These are phyloP conservation scores for Petaurus breviceps DNA, from an alignment of 2,113 vertebrate species.

Conservation along the genomic window DNA sequence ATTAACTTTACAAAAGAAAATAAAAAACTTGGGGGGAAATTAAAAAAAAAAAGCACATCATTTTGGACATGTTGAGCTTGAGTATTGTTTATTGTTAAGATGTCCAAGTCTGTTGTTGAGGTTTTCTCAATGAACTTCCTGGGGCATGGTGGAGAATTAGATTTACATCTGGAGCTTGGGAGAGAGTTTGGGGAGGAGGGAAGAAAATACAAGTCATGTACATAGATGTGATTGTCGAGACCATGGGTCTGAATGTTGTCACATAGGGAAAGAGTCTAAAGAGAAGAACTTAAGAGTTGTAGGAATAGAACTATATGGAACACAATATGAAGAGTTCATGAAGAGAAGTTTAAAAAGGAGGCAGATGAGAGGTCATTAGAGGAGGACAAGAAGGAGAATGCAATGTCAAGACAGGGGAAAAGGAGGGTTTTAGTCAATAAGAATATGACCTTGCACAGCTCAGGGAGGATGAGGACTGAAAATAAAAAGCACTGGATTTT, in stretches of 20 bases:
- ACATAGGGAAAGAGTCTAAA: background rate
- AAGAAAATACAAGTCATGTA: background rate
- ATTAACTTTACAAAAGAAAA: background rate
- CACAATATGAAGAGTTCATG: too few relatives aligned
- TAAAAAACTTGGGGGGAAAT: background rate
- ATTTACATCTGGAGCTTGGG: too few relatives aligned
- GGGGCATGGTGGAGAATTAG: background rate
- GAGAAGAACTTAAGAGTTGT: background rate
- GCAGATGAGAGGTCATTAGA: too few relatives aligned
- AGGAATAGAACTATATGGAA: too few relatives aligned
- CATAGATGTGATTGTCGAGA: background rate
- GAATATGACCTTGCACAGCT: too few relatives aligned
- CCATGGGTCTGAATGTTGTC: background rate
- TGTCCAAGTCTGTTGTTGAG: background rate
- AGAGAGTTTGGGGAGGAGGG: too few relatives aligned
- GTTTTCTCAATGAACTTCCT: background rate
- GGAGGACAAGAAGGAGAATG: too few relatives aligned
- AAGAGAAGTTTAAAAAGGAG: too few relatives aligned
- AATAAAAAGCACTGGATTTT: too few relatives aligned
- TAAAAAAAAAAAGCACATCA: background rate
- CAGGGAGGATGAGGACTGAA: too few relatives aligned
- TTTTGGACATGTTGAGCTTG: background rate
- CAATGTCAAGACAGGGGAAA: too few relatives aligned
- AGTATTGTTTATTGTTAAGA: background rate
- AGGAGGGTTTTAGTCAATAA: too few relatives aligned